Evolutionary conservation across 2,113 vertebrate species (phyloP).

Genomic region (Zapornia atra): DNA sequence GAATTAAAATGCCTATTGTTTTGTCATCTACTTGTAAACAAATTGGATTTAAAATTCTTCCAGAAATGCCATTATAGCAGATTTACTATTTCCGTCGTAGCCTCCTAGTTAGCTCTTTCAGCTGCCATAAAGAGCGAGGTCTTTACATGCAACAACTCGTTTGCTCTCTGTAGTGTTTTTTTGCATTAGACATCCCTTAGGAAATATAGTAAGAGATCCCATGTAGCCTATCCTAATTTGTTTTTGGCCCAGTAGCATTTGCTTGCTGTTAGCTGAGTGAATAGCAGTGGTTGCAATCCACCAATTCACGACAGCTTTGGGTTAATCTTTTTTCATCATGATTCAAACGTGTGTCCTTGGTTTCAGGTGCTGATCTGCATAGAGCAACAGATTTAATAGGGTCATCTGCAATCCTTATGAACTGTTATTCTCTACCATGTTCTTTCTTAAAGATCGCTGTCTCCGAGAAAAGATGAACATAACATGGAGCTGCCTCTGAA

Average conservation of each 20-base stretch:
- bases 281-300: background rate
- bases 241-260: background rate
- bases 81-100: background rate
- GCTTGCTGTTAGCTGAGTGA: background rate
- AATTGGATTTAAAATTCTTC: slow-evolving; percentile 33
- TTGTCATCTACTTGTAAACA: slow-evolving; percentile 33
- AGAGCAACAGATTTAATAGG: background rate
- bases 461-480: background rate
- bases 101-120: background rate
- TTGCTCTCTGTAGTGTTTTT: background rate
- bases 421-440: background rate
- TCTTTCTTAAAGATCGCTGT: background rate
- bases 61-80: background rate
- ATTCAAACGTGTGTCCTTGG: background rate
- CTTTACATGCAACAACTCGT: background rate
- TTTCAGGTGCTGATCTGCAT: background rate
- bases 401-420: background rate
- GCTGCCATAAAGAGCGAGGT: background rate
- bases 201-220: background rate
- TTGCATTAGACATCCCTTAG: background rate
- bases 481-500: background rate
- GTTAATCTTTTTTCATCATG: background rate
- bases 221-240: background rate
- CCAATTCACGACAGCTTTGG: background rate
- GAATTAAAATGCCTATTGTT: slow-evolving; percentile 34